Base-by-base conservation (phyloP, 2,797 vertebrate genomes). In the Microhierax caerulescens region DNA sequence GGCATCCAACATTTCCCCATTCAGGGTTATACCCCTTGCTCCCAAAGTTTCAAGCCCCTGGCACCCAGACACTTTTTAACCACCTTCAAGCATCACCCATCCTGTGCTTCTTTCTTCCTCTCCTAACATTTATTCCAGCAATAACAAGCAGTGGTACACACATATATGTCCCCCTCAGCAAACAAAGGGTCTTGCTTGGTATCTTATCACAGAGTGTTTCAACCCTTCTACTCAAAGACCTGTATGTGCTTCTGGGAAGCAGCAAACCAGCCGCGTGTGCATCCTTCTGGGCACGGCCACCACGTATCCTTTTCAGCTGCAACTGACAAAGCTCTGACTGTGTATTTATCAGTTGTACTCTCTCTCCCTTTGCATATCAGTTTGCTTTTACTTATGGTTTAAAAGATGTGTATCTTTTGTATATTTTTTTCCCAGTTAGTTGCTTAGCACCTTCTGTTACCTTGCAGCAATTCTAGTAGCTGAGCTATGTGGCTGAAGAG, bases 371-470 rank as follows among this genome's bases (percentile, higher is more conserved):
- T 82, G 23, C 54, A 76, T 27, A 61, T 50, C 75, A 54, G 34
- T 93, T 85, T 95, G 27, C 4, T 77, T 27, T 56, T 41, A 67
- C 37, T 81, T 85, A 27, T 54, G 18, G 85, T 95, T 95, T 67
- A 63, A 88, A 91, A 87, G 28, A 80, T 56, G 13, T 59, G 9
- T 50, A 18, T 19, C 13, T 95, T 87, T 90, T 85, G 25, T n/a
- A 14, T 43, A 3, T 30, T 63, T 39, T 56, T 23, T 5, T 13
- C 32, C 53, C 50, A 47, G 65, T 78, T 85, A 77, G 43, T 91
- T 27, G 10, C 60, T 91, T 83, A 93, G 36, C 72, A 88, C 68
- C 60, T 95, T 93, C 94, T 91, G 68, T 77, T 83, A 48, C 74
- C 76, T 84, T 85, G 68, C 48, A 84, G 82, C 57, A 68, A 85